Evolutionary conservation across 2,113 vertebrate species (phyloP).

Genomic region (Trematomus loennbergii): DNA sequence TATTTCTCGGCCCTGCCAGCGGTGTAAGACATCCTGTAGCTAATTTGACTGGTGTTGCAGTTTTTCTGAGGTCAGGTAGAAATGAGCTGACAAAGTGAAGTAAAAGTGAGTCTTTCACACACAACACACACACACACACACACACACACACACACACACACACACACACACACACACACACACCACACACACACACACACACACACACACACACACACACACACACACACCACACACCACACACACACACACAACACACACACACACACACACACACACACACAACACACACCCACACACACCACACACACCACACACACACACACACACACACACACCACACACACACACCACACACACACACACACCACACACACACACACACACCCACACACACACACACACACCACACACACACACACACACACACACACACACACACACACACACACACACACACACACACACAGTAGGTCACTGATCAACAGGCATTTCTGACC

Average conservation of each 20-base stretch:
- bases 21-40: conserved; percentile 24
- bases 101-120: too few species aligned
- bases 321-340: background rate
- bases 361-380: background rate
- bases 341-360: background rate
- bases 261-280: background rate
- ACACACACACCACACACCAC: background rate
- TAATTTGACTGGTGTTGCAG: conserved; percentile 36
- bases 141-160: conserved; percentile 1
- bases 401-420: background rate
- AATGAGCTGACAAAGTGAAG: conserved; percentile 36
- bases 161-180: background rate
- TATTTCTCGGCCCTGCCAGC: conserved; percentile 10
- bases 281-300: too few species aligned
- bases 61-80: conserved; percentile 50
- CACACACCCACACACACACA: background rate
- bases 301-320: too few species aligned
- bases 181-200: background rate
- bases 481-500: conserved; percentile 58
- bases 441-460: background rate
- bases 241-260: conserved; percentile 3
- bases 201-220: conserved; percentile 2
- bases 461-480: conserved; percentile 41
- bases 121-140: too few species aligned
- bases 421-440: conserved; percentile 6